Evolutionary conservation across 2,113 vertebrate species (phyloP).

Genomic region (Tachycineta bicolor): DNA sequence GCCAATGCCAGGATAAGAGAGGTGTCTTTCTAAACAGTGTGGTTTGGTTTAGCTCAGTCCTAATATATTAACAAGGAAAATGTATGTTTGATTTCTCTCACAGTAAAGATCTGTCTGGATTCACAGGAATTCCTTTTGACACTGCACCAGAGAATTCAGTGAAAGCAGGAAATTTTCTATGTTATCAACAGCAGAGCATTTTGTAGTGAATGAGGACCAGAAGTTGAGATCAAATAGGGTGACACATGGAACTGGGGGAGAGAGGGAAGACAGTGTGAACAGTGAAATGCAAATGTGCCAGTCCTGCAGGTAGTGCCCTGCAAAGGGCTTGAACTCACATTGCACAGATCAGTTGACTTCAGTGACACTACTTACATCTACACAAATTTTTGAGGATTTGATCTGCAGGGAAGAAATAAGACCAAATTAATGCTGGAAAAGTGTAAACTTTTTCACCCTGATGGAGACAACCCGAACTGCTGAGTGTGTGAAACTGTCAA

Average conservation of each 20-base stretch:
- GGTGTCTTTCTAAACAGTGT: background rate
- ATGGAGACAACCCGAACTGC: background rate
- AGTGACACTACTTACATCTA: background rate
- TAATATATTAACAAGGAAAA: background rate
- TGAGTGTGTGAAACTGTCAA: background rate
- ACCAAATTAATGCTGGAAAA: background rate
- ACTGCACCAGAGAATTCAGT: background rate
- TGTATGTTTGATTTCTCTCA: background rate
- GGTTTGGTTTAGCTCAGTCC: background rate
- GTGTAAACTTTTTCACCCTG: background rate
- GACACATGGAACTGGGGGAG: background rate
- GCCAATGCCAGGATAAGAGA: background rate
- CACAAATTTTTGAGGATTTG: background rate
- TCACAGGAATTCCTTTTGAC: background rate
- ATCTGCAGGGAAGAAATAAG: background rate
- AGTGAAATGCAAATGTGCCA: background rate
- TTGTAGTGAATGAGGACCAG: background rate
- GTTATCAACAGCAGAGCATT: background rate
- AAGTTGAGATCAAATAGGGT: background rate
- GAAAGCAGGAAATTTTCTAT: background rate
- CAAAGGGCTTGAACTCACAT: background rate
- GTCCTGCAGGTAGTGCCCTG: background rate
- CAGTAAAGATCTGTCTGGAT: background rate
- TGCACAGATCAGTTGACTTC: background rate
- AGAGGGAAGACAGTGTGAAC: background rate